Evolutionary conservation across 2,113 vertebrate species (phyloP).

Genomic region (Lophotis ruficrista): DNA sequence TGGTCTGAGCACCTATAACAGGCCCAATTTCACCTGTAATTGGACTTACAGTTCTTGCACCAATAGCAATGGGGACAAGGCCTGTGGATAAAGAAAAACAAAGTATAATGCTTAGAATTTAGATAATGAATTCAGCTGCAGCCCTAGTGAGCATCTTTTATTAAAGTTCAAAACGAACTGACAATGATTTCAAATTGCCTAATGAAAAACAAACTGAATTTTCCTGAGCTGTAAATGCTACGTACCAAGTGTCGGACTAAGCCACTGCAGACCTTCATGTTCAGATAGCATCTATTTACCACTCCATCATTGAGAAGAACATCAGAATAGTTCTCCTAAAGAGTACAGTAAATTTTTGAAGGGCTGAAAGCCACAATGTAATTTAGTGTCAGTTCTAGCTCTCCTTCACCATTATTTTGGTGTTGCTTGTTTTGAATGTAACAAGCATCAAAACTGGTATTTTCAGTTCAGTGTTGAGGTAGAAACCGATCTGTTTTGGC

Average conservation of each 20-base stretch:
- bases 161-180: neutral
- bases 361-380: neutral
- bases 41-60: slow-evolving; percentile 80
- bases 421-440: neutral
- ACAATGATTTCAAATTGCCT: neutral
- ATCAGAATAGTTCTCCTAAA: neutral
- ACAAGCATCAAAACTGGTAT: neutral
- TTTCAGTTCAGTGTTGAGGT: neutral
- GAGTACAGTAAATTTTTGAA: neutral
- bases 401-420: neutral
- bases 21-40: slow-evolving; percentile 79
- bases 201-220: neutral
- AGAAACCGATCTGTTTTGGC: neutral
- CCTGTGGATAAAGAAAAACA: slow-evolving; percentile 67
- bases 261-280: neutral
- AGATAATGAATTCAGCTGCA: neutral
- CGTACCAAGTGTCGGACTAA: neutral
- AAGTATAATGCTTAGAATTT: neutral
- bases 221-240: neutral
- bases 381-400: neutral
- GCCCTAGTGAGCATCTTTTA: neutral
- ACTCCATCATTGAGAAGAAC: neutral
- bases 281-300: accelerated
- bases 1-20: slow-evolving; percentile 81
- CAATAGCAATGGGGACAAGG: slow-evolving; percentile 82